phyloP scores from a whole-genome alignment of 2,113 vertebrate species.

The Channa maculata region DNA sequence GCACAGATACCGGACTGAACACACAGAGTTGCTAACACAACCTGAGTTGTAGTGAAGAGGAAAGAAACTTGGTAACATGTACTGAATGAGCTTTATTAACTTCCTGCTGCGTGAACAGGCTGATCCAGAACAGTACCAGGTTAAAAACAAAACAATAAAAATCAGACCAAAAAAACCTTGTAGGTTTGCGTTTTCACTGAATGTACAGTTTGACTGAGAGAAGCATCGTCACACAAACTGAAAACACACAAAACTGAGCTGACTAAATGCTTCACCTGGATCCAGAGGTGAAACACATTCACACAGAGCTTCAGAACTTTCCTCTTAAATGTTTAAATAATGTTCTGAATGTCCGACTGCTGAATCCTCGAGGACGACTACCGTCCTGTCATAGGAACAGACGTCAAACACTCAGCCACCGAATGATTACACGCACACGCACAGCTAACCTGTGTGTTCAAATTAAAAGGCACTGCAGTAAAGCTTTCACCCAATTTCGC shows the following conservation, averaged over 20 bases:
- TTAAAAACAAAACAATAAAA: slow-evolving; percentile 20
- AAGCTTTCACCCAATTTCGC: neutral
- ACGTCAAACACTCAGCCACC: neutral
- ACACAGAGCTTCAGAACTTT: too few relatives aligned
- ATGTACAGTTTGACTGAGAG: neutral
- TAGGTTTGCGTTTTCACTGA: neutral
- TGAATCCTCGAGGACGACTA: slow-evolving; percentile 22
- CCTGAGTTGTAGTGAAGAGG: too few relatives aligned
- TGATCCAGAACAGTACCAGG: neutral
- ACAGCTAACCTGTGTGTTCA: too few relatives aligned
- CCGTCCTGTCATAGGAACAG: slow-evolving; percentile 48
- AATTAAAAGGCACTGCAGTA: neutral
- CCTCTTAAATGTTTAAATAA: too few relatives aligned
- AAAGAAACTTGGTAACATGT: neutral
- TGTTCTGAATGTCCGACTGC: neutral
- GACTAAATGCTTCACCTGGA: neutral
- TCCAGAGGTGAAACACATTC: neutral
- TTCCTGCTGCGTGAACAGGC: slow-evolving; percentile 16
- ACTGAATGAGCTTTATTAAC: slow-evolving; percentile 53
- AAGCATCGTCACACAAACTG: too few relatives aligned
- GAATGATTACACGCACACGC: too few relatives aligned
- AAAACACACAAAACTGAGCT: neutral
- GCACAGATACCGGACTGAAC: slow-evolving; percentile 11
- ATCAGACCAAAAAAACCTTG: slow-evolving; percentile 24
- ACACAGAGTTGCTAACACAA: too few relatives aligned